Conservation (phyloP, 1,140 invertebrate genomes). For the Tetramorium alpestre region DNA sequence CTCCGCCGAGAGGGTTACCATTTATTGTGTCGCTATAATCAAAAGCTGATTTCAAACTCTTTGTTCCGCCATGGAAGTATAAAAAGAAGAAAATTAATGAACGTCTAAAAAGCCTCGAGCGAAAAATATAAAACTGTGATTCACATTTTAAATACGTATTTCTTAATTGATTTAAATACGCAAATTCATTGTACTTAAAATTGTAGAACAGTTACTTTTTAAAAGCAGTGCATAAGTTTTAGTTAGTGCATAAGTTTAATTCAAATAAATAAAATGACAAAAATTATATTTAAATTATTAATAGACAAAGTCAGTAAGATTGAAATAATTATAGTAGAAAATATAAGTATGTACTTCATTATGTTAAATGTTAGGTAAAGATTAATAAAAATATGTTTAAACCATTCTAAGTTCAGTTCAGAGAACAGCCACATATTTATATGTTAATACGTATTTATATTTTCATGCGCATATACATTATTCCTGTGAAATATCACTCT, state of each 20-base stretch:
- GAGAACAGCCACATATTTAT: not conserved
- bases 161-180: not conserved
- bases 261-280: not conserved
- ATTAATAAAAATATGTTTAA: not conserved
- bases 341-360: not conserved
- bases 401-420: not conserved
- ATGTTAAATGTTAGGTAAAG: not conserved
- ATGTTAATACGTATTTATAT: not conserved
- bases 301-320: not conserved
- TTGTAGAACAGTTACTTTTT: not conserved
- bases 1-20: not conserved
- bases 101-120: not conserved
- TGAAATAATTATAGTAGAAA: not conserved
- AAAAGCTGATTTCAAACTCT: conserved; percentile 1
- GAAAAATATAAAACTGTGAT: not conserved
- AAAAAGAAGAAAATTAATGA: conserved; percentile 21
- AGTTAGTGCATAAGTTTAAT: not conserved
- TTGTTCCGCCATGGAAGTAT: not conserved
- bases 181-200: not conserved
- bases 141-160: not conserved
- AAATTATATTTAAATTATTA: not conserved
- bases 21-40: conserved; percentile 23
- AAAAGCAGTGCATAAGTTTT: not conserved
- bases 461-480: not conserved
- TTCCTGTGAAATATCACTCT: not conserved